Evolutionary conservation across 2,113 vertebrate species (phyloP).

Genomic region (Maccullochella peelii): DNA sequence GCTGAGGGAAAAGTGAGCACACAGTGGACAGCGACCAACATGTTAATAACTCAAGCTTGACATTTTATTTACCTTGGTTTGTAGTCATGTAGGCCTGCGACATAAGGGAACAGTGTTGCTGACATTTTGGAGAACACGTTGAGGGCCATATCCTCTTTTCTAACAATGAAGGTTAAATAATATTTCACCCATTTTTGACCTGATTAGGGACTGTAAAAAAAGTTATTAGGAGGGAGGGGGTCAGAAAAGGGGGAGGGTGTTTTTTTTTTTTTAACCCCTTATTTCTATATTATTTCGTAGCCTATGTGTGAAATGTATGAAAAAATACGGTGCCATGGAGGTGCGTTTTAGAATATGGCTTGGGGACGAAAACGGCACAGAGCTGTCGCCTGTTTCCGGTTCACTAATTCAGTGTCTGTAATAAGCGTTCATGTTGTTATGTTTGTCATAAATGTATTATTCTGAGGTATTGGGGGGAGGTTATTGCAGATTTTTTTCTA

Average conservation of each 20-base stretch:
- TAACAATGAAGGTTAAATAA: not conserved
- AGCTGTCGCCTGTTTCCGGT: too few relatives aligned
- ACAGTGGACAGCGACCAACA: not conserved
- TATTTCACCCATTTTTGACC: not conserved
- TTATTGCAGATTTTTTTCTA: too few relatives aligned
- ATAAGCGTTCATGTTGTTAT: too few relatives aligned
- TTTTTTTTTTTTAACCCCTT: not conserved
- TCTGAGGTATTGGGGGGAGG: too few relatives aligned
- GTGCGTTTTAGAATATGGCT: not conserved
- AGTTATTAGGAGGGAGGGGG: not conserved
- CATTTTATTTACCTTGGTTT: too few relatives aligned
- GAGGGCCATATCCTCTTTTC: conserved; percentile 32
- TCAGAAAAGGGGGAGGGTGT: not conserved
- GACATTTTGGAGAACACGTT: conserved; percentile 1
- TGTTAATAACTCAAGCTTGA: not conserved
- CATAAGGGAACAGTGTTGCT: not conserved
- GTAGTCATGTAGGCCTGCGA: not conserved
- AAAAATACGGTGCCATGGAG: not conserved
- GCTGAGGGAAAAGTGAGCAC: not conserved
- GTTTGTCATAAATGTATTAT: too few relatives aligned
- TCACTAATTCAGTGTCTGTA: too few relatives aligned
- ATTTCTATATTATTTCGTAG: not conserved
- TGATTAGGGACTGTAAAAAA: too few relatives aligned
- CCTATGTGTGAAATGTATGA: too few relatives aligned
- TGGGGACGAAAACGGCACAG: too few relatives aligned